Evolutionary conservation across 2,113 vertebrate species (phyloP).

Genomic region (Ranitomeya variabilis): DNA sequence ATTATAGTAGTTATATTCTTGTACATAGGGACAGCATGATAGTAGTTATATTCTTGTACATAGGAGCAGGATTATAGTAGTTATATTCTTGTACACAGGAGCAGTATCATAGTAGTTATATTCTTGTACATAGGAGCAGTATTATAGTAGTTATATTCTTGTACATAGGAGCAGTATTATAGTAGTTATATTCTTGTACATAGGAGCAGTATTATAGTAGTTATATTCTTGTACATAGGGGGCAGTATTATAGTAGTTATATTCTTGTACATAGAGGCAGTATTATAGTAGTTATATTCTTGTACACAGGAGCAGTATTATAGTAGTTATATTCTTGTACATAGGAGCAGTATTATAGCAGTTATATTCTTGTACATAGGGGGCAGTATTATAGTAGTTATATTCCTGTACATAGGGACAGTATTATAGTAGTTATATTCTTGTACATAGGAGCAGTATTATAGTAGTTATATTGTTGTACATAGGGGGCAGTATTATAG

Average conservation of each 20-base stretch:
- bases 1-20: too few species aligned
- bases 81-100: background rate
- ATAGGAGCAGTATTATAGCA: background rate
- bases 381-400: too few species aligned
- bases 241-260: background rate
- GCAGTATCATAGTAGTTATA: background rate
- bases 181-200: conserved; percentile 2
- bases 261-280: background rate
- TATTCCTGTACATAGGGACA: background rate
- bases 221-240: background rate
- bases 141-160: too few species aligned
- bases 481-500: background rate
- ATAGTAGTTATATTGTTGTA: background rate
- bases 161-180: background rate
- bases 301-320: background rate
- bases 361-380: background rate
- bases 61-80: too few species aligned
- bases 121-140: background rate
- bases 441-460: background rate
- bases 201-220: conserved; percentile 1
- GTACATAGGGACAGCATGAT: too few species aligned
- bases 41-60: too few species aligned
- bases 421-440: background rate
- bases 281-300: background rate
- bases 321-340: background rate